A percentile compares a stretch with the other conserved stretches of the same genome.
Conservation (phyloP, 2,888 invertebrate species). For the Agrotis puta region DNA sequence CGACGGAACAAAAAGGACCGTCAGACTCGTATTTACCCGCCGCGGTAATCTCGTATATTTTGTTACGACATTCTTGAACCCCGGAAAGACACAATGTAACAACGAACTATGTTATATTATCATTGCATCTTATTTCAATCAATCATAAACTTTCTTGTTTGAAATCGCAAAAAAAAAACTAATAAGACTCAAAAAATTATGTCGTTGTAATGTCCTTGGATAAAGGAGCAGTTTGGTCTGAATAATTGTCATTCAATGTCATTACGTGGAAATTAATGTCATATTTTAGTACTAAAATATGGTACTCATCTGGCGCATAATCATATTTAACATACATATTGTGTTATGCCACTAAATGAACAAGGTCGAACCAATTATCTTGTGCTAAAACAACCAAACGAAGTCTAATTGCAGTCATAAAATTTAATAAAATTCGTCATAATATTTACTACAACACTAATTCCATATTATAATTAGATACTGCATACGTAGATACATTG, state of each 20-base stretch:
- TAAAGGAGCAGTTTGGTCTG: not conserved
- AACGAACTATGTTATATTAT: too few relatives aligned
- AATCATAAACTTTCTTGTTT: too few relatives aligned
- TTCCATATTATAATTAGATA: slow-evolving; percentile 22
- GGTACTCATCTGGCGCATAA: slow-evolving; percentile 1
- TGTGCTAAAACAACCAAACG: slow-evolving; percentile 25
- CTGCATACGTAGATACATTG: not conserved
- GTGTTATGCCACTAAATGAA: slow-evolving; percentile 22
- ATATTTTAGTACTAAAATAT: not conserved
- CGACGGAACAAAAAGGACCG: too few relatives aligned
- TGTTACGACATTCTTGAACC: too few relatives aligned
- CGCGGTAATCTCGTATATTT: too few relatives aligned
- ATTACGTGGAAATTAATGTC: not conserved
- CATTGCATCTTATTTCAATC: too few relatives aligned
- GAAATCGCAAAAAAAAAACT: too few relatives aligned
- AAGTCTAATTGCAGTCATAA: slow-evolving; percentile 43
- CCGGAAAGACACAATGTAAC: too few relatives aligned
- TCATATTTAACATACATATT: slow-evolving; percentile 22
- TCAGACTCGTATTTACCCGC: too few relatives aligned
- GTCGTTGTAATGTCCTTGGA: not conserved
- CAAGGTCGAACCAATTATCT: slow-evolving; percentile 61
- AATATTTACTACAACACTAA: slow-evolving; percentile 10
- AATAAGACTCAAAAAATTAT: slow-evolving; percentile 74
- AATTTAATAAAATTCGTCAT: slow-evolving; percentile 19
- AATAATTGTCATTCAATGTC: not conserved